Evolutionary conservation across 1,140 invertebrate species (phyloP).

Genomic region (Aricia agestis): DNA sequence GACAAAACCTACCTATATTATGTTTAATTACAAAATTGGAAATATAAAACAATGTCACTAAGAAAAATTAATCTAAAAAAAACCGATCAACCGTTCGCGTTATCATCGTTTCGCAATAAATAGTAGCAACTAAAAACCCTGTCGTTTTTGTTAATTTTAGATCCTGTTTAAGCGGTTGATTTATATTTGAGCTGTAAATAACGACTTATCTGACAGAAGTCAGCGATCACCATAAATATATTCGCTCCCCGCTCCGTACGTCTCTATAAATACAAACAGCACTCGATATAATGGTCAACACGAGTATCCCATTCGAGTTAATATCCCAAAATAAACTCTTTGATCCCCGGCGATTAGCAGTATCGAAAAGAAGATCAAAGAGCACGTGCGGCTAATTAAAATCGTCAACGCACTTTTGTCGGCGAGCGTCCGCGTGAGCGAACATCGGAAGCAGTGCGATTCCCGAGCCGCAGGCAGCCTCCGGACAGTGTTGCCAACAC

Average conservation of each 20-base stretch:
- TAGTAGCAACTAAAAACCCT: no score
- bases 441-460: slow-evolving; percentile 49
- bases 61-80: no score
- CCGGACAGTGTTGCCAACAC: no score
- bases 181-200: no score
- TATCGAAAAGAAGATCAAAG: slow-evolving; percentile 31
- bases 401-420: slow-evolving; percentile 43
- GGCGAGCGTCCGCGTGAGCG: slow-evolving; percentile 46
- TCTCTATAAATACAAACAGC: slow-evolving; percentile 1
- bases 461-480: slow-evolving; percentile 44
- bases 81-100: no score
- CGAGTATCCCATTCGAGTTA: slow-evolving; percentile 2
- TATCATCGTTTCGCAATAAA: no score
- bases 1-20: no score
- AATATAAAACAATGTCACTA: no score
- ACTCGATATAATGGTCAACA: not conserved
- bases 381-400: slow-evolving; percentile 33
- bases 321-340: slow-evolving; percentile 11
- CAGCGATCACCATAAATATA: not conserved
- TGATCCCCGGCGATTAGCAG: slow-evolving; percentile 20
- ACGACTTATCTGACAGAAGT: not conserved
- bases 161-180: no score
- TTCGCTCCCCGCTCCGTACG: not conserved
- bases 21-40: no score
- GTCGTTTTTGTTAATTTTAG: no score